Base-by-base conservation (phyloP, 2,113 vertebrate genomes). In the Alligator mississippiensis region DNA sequence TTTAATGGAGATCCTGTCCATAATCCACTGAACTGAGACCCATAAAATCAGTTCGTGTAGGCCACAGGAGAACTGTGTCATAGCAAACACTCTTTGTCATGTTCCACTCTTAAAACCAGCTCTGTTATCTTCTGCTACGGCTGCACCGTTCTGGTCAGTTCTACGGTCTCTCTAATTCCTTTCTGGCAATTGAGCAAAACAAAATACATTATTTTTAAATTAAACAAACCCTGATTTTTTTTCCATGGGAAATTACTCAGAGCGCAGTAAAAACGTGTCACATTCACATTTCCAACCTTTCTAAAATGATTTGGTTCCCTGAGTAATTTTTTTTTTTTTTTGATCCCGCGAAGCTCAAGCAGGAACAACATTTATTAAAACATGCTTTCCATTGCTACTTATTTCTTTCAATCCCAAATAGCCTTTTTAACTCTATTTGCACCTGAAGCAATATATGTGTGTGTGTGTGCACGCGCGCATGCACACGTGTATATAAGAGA, bases 231-330 rank as follows among this genome's bases (percentile, higher is more conserved):
- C 68, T 87, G 27, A 5, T 59, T 79, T 90, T 89, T 90, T 92
- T 92, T 91, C 87, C 92, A 93, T 10, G 89, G 90, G 77, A 96
- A 96, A 83, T 96, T 91, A 89, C 92, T 95, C 75, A 64, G 68
- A 70, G 25, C 58, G 28, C 55, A 95, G 87, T 54, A 58, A 79
- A 88, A 94, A 94, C 68, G 77, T 90, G 94, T 80, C 76, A 75
- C 9, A 3, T 64, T 90, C 89, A 24, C 91, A 74, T 95, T 97
- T 93, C 94, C 87, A 84, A 74, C 63, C 87, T 79, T 80, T 87
- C 62, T 62, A 76, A 77, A 93, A 84, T 34, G 54, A 55, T 92
- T 92, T 82, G 63, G 62, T 90, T 93, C 84, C 88, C 76, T 79
- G 66, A 90, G 24, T 82, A 92, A 57, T 15, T 79, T 19, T 70